These are phyloP conservation scores for Stegastes partitus DNA, from an alignment of 2,113 vertebrate species.

Conservation along the genomic window DNA sequence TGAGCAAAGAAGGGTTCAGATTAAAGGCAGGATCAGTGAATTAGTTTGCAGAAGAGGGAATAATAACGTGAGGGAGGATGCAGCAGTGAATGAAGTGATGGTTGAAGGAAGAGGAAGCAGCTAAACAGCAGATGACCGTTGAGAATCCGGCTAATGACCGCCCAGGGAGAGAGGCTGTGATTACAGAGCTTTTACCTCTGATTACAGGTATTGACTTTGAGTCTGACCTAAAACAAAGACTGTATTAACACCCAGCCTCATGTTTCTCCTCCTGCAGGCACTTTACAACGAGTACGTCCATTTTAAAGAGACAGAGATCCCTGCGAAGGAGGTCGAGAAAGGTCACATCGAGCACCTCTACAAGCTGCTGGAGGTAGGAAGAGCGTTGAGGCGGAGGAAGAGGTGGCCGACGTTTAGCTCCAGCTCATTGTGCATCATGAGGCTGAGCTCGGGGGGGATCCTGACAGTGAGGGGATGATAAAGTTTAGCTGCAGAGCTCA, in stretches of 20 bases:
- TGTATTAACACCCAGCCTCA: neutral
- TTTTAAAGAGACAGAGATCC: conserved; percentile 99
- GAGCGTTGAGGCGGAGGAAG: neutral
- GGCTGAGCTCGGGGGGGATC: conserved; percentile 33
- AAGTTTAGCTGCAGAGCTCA: too few relatives aligned
- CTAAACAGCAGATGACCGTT: neutral
- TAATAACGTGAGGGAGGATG: neutral
- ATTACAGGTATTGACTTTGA: conserved; percentile 9
- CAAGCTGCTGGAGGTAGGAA: conserved; percentile 93
- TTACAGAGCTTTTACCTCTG: conserved; percentile 25
- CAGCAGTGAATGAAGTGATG: neutral
- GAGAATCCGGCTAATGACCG: neutral
- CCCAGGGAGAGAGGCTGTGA: neutral
- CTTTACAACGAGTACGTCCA: conserved; percentile 99
- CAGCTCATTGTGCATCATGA: conserved; percentile 54
- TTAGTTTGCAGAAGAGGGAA: neutral
- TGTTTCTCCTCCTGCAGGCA: conserved; percentile 84
- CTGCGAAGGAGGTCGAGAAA: conserved; percentile 92
- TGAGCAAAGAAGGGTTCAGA: neutral
- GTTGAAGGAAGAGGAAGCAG: neutral
- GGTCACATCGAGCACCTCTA: conserved; percentile 92
- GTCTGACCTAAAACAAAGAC: conserved; percentile 11
- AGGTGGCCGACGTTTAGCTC: conserved; percentile 13
- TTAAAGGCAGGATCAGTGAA: neutral
- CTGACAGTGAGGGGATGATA: neutral